These are phyloP conservation scores for Bombycilla garrulus DNA, from an alignment of 2,113 vertebrate species.

Conservation along the genomic window DNA sequence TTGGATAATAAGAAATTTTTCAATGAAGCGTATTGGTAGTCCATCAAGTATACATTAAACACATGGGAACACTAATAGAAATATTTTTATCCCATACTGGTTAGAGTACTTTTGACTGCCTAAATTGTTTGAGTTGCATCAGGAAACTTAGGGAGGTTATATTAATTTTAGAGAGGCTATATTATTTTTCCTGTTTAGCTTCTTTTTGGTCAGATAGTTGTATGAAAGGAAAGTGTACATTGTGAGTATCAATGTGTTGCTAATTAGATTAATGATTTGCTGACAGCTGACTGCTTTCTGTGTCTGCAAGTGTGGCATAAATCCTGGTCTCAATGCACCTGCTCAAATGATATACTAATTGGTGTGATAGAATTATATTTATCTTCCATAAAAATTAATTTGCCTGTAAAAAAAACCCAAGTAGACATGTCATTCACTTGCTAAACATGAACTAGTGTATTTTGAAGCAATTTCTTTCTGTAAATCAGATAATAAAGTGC, in stretches of 20 bases:
- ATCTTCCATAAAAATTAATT: neutral
- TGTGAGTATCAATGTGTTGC: neutral
- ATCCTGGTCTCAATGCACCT: neutral
- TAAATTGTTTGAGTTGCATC: neutral
- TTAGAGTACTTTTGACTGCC: neutral
- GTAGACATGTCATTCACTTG: neutral
- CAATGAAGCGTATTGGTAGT: neutral
- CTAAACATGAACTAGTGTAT: neutral
- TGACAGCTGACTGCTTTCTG: neutral
- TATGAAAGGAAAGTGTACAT: neutral
- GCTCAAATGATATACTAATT: neutral
- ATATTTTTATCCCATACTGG: neutral
- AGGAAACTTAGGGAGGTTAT: neutral
- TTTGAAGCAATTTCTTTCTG: neutral
- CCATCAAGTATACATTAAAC: neutral
- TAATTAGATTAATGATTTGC: neutral
- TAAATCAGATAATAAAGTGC: neutral
- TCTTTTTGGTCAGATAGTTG: neutral
- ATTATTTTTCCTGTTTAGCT: neutral
- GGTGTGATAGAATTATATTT: neutral
- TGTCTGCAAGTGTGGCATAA: neutral
- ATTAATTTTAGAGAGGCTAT: neutral
- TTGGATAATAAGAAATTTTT: neutral
- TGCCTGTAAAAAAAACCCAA: neutral
- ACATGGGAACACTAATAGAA: neutral